Conservation (phyloP, 2,888 invertebrate genomes). For the Cantharis rustica region DNA sequence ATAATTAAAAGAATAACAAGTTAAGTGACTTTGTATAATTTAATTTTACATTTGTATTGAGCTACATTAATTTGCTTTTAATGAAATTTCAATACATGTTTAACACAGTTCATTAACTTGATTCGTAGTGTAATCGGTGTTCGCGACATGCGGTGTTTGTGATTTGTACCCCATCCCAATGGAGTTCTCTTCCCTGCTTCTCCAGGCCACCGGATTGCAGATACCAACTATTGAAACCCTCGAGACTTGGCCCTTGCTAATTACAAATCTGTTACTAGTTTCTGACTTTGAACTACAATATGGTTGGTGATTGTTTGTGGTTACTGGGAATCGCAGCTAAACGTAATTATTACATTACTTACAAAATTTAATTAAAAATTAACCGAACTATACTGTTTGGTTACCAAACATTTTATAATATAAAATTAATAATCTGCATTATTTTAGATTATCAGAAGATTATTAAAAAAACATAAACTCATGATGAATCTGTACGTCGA, state of each 20-base stretch:
- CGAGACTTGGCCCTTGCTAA: constrained; percentile 36
- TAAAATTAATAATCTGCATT: not conserved
- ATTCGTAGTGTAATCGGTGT: constrained; percentile 29
- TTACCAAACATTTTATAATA: not conserved
- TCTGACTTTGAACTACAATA: constrained; percentile 17
- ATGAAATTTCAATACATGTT: constrained; percentile 32
- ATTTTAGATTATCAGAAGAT: too few relatives aligned
- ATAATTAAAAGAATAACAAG: not conserved
- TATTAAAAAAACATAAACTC: too few relatives aligned
- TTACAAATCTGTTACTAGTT: constrained; percentile 39
- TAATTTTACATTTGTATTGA: not conserved
- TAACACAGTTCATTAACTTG: constrained; percentile 30
- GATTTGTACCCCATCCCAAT: constrained; percentile 32
- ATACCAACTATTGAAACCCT: constrained; percentile 28
- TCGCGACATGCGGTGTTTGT: constrained; percentile 34
- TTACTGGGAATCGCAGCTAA: constrained; percentile 6
- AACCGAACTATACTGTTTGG: not conserved
- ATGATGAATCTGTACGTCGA: too few relatives aligned
- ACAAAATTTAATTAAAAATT: not conserved
- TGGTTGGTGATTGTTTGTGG: constrained; percentile 17
- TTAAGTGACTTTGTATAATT: not conserved
- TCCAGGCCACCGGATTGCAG: constrained; percentile 31
- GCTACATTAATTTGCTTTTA: constrained; percentile 17
- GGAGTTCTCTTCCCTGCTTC: constrained; percentile 25
- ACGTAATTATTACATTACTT: not conserved